These are phyloP conservation scores for Crossocerus cetratus DNA, from an alignment of 2,888 invertebrate genomes.

Conservation along the genomic window DNA sequence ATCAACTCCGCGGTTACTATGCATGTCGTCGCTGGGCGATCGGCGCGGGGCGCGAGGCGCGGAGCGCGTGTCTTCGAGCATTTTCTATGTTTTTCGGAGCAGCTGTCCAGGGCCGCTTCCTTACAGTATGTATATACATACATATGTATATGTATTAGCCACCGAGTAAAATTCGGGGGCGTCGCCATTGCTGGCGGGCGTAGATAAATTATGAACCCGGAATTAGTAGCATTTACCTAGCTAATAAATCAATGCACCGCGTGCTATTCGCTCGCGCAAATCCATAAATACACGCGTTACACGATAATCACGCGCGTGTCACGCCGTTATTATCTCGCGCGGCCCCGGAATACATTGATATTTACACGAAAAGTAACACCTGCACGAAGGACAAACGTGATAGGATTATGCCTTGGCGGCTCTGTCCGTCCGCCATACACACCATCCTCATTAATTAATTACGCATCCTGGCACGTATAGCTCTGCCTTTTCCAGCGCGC, in stretches of 20 bases:
- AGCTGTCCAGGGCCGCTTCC: too few relatives aligned
- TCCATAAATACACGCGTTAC: conserved; percentile 5
- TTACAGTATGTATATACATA: too few relatives aligned
- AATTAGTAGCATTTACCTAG: not conserved
- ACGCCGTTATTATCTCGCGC: not conserved
- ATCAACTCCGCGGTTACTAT: too few relatives aligned
- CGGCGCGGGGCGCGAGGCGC: too few relatives aligned
- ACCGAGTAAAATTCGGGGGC: too few relatives aligned
- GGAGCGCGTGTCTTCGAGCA: too few relatives aligned
- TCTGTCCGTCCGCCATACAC: too few relatives aligned
- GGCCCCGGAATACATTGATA: not conserved
- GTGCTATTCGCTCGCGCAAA: not conserved
- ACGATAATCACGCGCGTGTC: not conserved
- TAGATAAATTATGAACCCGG: conserved; percentile 1
- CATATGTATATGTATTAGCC: too few relatives aligned
- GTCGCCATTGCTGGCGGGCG: not conserved
- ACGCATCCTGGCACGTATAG: too few relatives aligned
- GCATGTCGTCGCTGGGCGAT: too few relatives aligned
- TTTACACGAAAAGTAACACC: conserved; percentile 2
- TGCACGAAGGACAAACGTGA: not conserved
- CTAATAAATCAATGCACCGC: conserved; percentile 3
- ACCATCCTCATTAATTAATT: not conserved
- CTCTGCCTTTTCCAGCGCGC: too few relatives aligned
- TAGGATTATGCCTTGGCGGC: not conserved
- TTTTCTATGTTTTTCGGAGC: too few relatives aligned